Evolutionary conservation across 2,888 invertebrate genomes (phyloP).

Genomic region (Drosophila parthenogenetica): DNA sequence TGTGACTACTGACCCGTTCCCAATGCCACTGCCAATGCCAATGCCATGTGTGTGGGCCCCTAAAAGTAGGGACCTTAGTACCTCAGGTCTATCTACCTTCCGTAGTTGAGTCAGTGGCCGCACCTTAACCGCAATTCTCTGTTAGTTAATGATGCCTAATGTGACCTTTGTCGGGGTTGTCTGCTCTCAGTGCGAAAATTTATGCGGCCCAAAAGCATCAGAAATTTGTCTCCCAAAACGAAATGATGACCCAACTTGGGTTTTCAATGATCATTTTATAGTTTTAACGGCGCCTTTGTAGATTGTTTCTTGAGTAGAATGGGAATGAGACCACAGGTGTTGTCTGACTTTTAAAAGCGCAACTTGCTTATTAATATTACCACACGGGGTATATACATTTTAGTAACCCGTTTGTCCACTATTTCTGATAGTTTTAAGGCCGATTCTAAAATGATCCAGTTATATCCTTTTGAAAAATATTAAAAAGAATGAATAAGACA

Average conservation of each 20-base stretch:
- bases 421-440: no score
- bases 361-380: slow-evolving; percentile 14
- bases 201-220: slow-evolving; percentile 56
- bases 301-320: slow-evolving; percentile 9
- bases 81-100: slow-evolving; percentile 6
- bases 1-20: slow-evolving; percentile 35
- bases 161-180: slow-evolving; percentile 49
- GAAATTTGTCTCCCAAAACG: slow-evolving; percentile 53
- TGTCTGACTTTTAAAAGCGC: slow-evolving; percentile 38
- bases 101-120: slow-evolving; percentile 39
- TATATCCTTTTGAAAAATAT: no score
- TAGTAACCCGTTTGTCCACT: background rate
- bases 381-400: slow-evolving; percentile 11
- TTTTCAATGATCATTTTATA: slow-evolving; percentile 50
- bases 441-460: no score
- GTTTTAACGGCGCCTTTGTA: slow-evolving; percentile 61
- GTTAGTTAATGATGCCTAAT: slow-evolving; percentile 69
- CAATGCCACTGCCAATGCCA: slow-evolving; percentile 12
- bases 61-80: slow-evolving; percentile 11
- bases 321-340: slow-evolving; percentile 47
- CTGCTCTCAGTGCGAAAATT: slow-evolving; percentile 65
- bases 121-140: slow-evolving; percentile 63
- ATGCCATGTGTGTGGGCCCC: slow-evolving; percentile 56
- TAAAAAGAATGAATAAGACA: no score
- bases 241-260: slow-evolving; percentile 51